phyloP scores from a whole-genome alignment of 2,113 vertebrate genomes.

The Trematomus loennbergii region DNA sequence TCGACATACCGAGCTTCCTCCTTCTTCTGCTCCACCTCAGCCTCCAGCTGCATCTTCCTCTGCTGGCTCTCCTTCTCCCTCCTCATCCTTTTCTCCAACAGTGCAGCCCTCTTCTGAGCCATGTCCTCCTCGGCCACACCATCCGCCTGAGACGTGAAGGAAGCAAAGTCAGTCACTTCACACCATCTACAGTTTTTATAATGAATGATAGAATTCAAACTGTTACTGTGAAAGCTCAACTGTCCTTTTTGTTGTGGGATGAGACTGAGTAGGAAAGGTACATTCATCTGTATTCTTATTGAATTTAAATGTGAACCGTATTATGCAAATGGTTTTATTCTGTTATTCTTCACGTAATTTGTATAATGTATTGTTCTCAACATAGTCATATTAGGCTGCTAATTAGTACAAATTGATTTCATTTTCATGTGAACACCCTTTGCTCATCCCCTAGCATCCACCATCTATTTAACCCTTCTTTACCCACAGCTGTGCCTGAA shows the following conservation, averaged over 20 bases:
- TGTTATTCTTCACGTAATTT: not conserved
- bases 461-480: constrained; percentile 45
- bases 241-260: constrained; percentile 16
- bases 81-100: constrained; percentile 94
- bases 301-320: too few species aligned
- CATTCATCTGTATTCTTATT: too few species aligned
- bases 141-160: constrained; percentile 86
- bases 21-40: constrained; percentile 93
- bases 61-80: constrained; percentile 93
- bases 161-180: constrained; percentile 11
- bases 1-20: constrained; percentile 91
- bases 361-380: not conserved
- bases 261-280: not conserved
- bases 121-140: constrained; percentile 94
- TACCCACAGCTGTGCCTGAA: constrained; percentile 72
- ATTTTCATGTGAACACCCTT: constrained; percentile 38
- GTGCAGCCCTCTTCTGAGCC: constrained; percentile 94
- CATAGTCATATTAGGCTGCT: not conserved
- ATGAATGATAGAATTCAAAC: constrained; percentile 4
- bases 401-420: constrained; percentile 5
- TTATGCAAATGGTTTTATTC: too few species aligned
- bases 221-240: constrained; percentile 6
- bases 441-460: constrained; percentile 7
- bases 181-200: too few species aligned
- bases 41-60: constrained; percentile 92